These are phyloP conservation scores for Apis cerana DNA, from an alignment of 1,140 invertebrate species.

Conservation along the genomic window DNA sequence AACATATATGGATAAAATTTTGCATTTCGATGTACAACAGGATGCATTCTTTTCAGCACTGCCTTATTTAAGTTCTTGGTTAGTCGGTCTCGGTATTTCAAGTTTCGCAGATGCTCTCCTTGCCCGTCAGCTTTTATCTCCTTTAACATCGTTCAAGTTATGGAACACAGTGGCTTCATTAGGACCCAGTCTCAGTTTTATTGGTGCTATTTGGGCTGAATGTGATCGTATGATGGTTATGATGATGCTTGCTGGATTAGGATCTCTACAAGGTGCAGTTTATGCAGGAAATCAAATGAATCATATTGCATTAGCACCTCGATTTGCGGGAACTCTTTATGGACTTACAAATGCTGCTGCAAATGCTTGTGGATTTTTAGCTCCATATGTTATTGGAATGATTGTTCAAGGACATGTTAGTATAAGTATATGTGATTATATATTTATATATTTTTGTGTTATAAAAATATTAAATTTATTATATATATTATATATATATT, in stretches of 20 bases:
- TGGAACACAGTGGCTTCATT: constrained; percentile 89
- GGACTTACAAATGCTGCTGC: constrained; percentile 93
- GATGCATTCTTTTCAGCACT: constrained; percentile 77
- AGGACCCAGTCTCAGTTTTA: constrained; percentile 87
- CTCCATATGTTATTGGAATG: constrained; percentile 89
- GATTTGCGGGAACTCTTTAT: constrained; percentile 93
- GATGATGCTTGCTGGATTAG: constrained; percentile 86
- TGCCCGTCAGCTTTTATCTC: constrained; percentile 83
- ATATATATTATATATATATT: constrained; percentile 19
- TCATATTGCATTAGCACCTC: constrained; percentile 92
- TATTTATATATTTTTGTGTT: not conserved
- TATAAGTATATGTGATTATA: constrained; percentile 41
- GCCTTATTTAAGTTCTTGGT: constrained; percentile 83
- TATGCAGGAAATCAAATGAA: constrained; percentile 93
- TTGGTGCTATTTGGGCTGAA: constrained; percentile 89
- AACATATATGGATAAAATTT: constrained; percentile 95
- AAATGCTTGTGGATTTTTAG: constrained; percentile 93
- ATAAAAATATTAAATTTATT: not conserved
- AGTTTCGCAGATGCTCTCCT: constrained; percentile 87
- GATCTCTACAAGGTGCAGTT: constrained; percentile 87
- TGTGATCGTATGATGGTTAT: constrained; percentile 88
- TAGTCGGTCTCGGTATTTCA: constrained; percentile 86
- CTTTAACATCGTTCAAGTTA: constrained; percentile 87
- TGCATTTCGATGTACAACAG: constrained; percentile 92
- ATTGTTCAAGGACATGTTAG: constrained; percentile 87